Base-by-base conservation (phyloP, 2,888 invertebrate species). In the Hedychridium roseum region DNA sequence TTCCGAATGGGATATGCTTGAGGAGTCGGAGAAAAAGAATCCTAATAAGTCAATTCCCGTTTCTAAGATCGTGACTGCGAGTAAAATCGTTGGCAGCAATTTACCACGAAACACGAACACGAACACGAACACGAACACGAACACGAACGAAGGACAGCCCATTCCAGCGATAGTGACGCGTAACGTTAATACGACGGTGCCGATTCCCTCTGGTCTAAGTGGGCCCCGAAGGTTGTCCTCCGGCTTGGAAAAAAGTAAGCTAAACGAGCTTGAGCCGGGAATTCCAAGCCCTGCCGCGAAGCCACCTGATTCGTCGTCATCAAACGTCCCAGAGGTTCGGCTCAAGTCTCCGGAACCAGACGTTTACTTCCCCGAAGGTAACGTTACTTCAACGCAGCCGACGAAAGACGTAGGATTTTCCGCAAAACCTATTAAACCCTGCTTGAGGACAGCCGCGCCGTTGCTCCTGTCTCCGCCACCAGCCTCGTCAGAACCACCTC, bases 401-500 rank as follows among this genome's bases (percentile, higher is more conserved):
- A 66, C 67, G 15, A 50, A 59, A 2, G 15, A 7, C 60, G 37
- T 63, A 60, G 17, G 53, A 56, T 3, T 34, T 14, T 11, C 43
- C n/a, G n/a, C n/a, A n/a, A n/a, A n/a, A n/a, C n/a, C n/a, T n/a
- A 0, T 5, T 34, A 2, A 52, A 47, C 1, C 7, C 37, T 3
- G 15, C 11, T 5, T n/a, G n/a, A 7, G 46, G 3, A 57, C n/a
- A 7, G 3, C 35, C n/a, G 36, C 63, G 11, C 62, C 70, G 2
- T 39, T 74, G 11, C 37, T 75, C 6, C 61, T 69, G 1, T 69
- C 73, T 9, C 70, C 71, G 1, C 71, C 70, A 1, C 66, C 70
- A 0, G 62, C 70, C 1, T 64, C 68, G 0, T 69, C 68, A 0
- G 67, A 70, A 21, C 76, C 77, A 2, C 78, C 78, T 1, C 55